These are phyloP conservation scores for Poliocrania exsul DNA, from an alignment of 2,797 vertebrate species.

Conservation along the genomic window DNA sequence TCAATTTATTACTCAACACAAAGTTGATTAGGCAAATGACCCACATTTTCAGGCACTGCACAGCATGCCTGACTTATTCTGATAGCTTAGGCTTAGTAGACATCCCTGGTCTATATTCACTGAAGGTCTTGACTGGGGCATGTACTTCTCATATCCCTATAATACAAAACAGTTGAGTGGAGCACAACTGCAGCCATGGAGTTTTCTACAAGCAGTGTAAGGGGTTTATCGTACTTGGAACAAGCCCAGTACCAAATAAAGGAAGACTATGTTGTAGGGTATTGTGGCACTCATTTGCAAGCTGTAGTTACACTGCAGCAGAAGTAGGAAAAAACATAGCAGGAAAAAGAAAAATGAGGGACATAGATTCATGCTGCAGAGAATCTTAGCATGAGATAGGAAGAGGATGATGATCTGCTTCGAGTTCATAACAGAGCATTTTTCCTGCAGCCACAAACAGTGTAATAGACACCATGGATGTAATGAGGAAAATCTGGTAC, in stretches of 20 bases:
- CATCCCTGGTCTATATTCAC: not conserved
- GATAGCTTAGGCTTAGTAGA: not conserved
- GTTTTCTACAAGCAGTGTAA: not conserved
- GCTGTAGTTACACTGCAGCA: not conserved
- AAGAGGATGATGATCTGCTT: not conserved
- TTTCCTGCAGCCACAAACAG: fast-evolving
- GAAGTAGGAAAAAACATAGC: not conserved
- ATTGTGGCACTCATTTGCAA: not conserved
- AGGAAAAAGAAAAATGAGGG: not conserved
- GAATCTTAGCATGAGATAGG: not conserved
- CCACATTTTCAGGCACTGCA: not conserved
- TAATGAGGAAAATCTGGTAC: not conserved
- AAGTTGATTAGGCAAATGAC: not conserved
- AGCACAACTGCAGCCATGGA: not conserved
- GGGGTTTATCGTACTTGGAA: not conserved
- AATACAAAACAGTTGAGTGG: not conserved
- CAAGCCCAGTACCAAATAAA: not conserved
- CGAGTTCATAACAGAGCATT: not conserved
- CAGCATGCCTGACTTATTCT: not conserved
- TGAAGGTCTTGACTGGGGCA: not conserved
- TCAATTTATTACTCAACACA: not conserved
- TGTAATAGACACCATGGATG: not conserved
- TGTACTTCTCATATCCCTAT: not conserved
- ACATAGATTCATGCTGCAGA: not conserved
- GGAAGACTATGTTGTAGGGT: not conserved